Conservation (phyloP, 92 coral and sea anemone species). For the Porites lobata region DNA sequence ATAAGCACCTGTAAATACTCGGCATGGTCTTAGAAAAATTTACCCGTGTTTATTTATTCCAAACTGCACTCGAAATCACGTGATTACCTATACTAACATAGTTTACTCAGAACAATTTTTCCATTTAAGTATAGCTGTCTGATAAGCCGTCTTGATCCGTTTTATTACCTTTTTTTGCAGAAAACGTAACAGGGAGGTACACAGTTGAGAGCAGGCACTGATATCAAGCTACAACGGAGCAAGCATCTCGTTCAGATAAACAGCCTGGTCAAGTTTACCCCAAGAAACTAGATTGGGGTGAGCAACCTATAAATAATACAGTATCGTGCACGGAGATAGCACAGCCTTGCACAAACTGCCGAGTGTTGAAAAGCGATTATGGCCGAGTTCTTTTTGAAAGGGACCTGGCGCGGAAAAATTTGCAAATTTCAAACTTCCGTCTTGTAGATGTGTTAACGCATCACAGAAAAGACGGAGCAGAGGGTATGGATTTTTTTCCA, state of each 20-base stretch:
- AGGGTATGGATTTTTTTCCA: neutral
- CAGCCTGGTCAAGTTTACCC: too few species aligned
- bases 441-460: neutral
- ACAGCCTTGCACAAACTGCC: neutral
- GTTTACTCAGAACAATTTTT: too few species aligned
- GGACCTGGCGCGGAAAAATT: constrained; percentile 12
- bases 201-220: neutral
- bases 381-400: constrained; percentile 14
- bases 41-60: too few species aligned
- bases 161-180: too few species aligned
- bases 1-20: too few species aligned
- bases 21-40: too few species aligned
- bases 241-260: neutral
- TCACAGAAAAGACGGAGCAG: neutral
- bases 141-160: too few species aligned
- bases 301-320: neutral
- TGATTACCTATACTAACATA: too few species aligned
- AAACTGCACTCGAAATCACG: too few species aligned
- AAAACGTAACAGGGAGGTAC: neutral
- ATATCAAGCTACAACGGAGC: neutral
- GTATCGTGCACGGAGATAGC: neutral
- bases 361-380: neutral
- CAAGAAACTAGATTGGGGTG: neutral
- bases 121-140: too few species aligned
- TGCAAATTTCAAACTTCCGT: constrained; percentile 12